phyloP scores from a whole-genome alignment of 2,113 vertebrate genomes.

The Pelecanoides urinatrix region DNA sequence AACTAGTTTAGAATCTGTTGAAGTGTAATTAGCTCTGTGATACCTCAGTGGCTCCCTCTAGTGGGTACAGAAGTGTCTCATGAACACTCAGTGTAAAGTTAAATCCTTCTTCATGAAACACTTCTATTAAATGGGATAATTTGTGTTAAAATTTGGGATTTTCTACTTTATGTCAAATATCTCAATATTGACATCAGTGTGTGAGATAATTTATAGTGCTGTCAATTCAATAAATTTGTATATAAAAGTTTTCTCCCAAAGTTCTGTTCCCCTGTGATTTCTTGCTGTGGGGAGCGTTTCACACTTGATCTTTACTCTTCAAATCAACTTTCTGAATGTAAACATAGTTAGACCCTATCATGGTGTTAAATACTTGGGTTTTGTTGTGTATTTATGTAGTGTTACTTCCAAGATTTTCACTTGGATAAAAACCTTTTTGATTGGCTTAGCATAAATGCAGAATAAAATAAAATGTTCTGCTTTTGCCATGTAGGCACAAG shows the following conservation, averaged over 20 bases:
- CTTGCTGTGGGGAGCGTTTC: neutral
- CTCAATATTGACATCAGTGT: neutral
- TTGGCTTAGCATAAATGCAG: neutral
- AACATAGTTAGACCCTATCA: neutral
- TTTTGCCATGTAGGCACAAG: neutral
- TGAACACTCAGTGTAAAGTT: neutral
- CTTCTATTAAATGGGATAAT: neutral
- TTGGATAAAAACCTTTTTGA: neutral
- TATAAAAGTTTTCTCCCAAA: neutral
- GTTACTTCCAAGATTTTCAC: neutral
- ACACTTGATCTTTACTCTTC: neutral
- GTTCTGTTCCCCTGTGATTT: neutral
- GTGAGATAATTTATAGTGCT: neutral
- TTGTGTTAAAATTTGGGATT: neutral
- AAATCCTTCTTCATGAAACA: neutral
- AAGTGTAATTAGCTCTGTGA: accelerated
- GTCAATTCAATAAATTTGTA: neutral
- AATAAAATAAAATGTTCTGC: neutral
- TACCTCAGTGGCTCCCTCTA: neutral
- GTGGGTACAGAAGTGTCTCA: neutral
- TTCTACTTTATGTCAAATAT: neutral
- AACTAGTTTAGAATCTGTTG: neutral
- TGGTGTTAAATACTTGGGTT: neutral
- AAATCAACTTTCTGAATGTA: neutral
- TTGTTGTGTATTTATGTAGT: neutral